phyloP scores from a whole-genome alignment of 1,140 invertebrate genomes.

The Lepidurus packardi region DNA sequence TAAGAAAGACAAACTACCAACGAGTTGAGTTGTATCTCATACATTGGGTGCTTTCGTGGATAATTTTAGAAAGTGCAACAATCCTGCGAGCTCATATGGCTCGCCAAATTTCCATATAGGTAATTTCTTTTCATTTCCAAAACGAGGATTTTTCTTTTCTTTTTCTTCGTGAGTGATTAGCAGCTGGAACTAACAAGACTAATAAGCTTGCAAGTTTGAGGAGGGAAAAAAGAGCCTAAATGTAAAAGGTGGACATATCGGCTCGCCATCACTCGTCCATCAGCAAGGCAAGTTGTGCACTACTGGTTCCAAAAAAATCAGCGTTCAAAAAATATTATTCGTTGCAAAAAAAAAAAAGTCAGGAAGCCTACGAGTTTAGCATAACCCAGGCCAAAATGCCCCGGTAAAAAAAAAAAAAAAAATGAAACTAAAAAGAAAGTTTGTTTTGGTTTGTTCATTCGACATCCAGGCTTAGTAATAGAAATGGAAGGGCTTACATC shows the following conservation, averaged over 20 bases:
- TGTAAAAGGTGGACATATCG: not conserved
- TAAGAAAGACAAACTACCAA: not conserved
- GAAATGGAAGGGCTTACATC: conserved; percentile 18
- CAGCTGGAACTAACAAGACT: not conserved
- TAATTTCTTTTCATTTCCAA: not conserved
- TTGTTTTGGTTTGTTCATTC: not conserved
- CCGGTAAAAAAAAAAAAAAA: not conserved
- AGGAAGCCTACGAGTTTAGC: not conserved
- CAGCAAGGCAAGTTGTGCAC: not conserved
- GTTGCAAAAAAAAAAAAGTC: not conserved
- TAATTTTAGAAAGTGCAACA: not conserved
- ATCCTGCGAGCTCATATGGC: not conserved
- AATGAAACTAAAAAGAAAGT: too few species aligned
- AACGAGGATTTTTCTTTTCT: not conserved
- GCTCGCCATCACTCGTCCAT: not conserved
- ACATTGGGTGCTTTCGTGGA: not conserved
- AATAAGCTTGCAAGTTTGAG: conserved; percentile 5
- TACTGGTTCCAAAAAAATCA: not conserved
- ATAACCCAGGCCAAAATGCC: not conserved
- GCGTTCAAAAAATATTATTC: not conserved
- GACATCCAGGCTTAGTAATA: conserved; percentile 3
- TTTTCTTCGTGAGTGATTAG: not conserved
- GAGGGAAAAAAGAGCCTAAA: not conserved
- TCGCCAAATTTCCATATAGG: not conserved
- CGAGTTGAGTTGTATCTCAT: conserved; percentile 10